phyloP scores from a whole-genome alignment of 2,113 vertebrate species.

The Camarhynchus parvulus region DNA sequence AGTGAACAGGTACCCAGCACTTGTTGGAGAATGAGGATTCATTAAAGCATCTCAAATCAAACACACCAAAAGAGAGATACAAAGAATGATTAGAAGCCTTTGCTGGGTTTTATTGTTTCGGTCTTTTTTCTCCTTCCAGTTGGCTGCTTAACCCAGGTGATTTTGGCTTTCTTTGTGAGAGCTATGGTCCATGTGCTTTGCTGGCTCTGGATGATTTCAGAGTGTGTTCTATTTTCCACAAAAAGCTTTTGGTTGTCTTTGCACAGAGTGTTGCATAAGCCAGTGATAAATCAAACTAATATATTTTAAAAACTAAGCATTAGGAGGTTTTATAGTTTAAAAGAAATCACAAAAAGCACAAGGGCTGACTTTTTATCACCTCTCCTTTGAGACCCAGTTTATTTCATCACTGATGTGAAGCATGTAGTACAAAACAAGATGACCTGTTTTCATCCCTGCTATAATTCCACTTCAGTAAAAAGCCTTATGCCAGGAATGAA shows the following conservation, averaged over 20 bases:
- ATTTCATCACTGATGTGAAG: conserved; percentile 39
- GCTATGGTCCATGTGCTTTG: not conserved
- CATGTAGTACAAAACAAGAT: conserved; percentile 55
- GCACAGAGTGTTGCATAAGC: not conserved
- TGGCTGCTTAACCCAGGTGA: not conserved
- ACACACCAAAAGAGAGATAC: not conserved
- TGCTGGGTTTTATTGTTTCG: not conserved
- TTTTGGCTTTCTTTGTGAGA: not conserved
- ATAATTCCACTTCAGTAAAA: not conserved
- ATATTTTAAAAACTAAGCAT: conserved; percentile 1
- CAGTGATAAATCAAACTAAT: conserved; percentile 46
- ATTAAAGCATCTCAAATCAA: not conserved
- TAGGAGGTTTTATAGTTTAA: conserved; percentile 20
- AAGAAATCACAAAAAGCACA: conserved; percentile 5
- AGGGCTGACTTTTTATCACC: conserved; percentile 30
- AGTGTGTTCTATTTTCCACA: not conserved
- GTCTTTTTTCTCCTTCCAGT: not conserved
- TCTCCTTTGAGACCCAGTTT: conserved; percentile 49
- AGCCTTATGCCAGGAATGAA: not conserved
- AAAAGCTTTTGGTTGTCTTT: not conserved
- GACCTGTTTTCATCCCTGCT: conserved; percentile 54
- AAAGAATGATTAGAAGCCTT: not conserved
- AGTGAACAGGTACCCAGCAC: not conserved
- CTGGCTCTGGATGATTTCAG: not conserved
- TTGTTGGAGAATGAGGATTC: not conserved